Evolutionary conservation across 2,888 invertebrate species (phyloP), one percentile per base, ranked within the genome.

Genomic region (Nomada ruficornis): DNA sequence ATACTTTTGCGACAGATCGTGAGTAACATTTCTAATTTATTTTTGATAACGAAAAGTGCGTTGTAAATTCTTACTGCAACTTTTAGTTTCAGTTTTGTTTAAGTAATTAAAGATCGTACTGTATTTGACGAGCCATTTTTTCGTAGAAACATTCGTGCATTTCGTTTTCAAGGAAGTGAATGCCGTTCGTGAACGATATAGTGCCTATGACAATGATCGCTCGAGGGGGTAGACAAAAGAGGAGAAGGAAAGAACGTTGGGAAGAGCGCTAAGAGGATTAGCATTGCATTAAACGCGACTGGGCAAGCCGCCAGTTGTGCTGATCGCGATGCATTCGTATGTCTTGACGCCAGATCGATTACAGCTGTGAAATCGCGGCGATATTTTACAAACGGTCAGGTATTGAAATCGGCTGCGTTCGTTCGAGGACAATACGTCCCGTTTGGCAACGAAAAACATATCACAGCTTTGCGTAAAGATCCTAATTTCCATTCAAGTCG

Each of bases 321-420:
- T 87, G 86, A 87, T 87, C 79, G 84, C 77, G 65, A 86, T 69
- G 86, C 88, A 83, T 87, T 87, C 87, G 86, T 87, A 73, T 68
- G 80, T 77, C 84, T 84, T 78, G 71, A 67, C 81, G 60, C 54
- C 62, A 77, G 88, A 88, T 81, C 84, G 82, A 86, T 84, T 65
- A 83, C 81, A 50, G 71, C 77, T 72, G 79, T 81, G 80, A 79
- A 83, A 86, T 77, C 67, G 29, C 29, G 36, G 2, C 26, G 67
- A 79, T 81, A 76, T 71, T 73, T 85, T 74, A 63, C 55, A 36
- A 62, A 15, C 26, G 42, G n/a, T 2, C 55, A 29, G 18, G 0
- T 13, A 18, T 44, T 73, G 13, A 15, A 42, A 59, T 18, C 44
- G 13, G 13, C 18, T 23, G 2, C 47, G 23, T 42, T 15, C 26